Evolutionary conservation across 1,140 invertebrate genomes (phyloP), one percentile per base, ranked within the genome.

Genomic region (Yoshiicerus persimilis): DNA sequence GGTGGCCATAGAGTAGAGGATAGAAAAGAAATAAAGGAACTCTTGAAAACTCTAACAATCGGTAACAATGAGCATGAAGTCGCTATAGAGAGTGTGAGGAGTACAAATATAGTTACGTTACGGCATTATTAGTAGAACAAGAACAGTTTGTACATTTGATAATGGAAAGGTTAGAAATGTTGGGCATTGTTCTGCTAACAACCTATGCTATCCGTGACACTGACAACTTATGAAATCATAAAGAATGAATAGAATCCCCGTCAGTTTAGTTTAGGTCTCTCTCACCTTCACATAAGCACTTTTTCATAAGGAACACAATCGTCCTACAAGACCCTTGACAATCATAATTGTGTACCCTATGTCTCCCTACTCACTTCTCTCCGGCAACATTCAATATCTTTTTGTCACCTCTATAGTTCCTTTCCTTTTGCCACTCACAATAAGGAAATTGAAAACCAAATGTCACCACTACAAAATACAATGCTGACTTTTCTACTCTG

Each of bases 201-300:
- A 38, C 38, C 20, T 36, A 80, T 11, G 32, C 30, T 80, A 80
- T 80, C 75, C 75, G 32, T 80, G 75, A 80, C 75, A 80, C 75
- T 77, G 75, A 80, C 75, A 80, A 80, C 75, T 80, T 80, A 80
- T 80, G 75, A 80, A 80, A 80, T 80, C 75, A 80, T 80, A 80
- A 80, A 80, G 75, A 80, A 80, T 80, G 75, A 80, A 80, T 80
- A 16, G 32, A 80, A 32, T 80, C 30, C 75, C 75, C 32, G 30
- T 80, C 34, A 80, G 11, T 70, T 70, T 70, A 80, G 75, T 36
- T 20, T n/a, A 80, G 32, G 34, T 34, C 32, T 36, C 32, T 80
- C 75, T 80, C 75, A 80, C 75, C 75, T 80, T 80, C 32, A 30
- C 75, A 80, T 32, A 25, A 70, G 23, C 10, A 27, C 64, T 70